Percentiles rank a stretch among this genome's conserved stretches.
phyloP scores from a whole-genome alignment of 1,140 invertebrate species.

The Heliconius himera region DNA sequence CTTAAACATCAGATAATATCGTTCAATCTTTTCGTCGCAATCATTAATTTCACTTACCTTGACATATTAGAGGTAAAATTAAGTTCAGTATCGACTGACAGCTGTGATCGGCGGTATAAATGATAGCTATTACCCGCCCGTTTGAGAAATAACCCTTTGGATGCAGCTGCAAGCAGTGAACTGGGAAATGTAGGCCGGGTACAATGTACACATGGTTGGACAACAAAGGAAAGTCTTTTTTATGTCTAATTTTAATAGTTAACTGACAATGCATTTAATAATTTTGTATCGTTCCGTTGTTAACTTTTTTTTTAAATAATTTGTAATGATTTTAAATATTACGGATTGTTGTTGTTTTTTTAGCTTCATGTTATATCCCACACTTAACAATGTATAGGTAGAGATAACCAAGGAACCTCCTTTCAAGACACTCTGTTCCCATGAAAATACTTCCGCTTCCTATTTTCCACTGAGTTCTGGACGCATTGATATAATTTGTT shows the following conservation, averaged over 20 bases:
- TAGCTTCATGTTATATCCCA: no score
- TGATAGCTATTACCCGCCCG: conserved; percentile 55
- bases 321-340: no score
- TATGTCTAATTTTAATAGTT: background rate
- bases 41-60: conserved; percentile 22
- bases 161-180: conserved; percentile 57
- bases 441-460: no score
- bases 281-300: no score
- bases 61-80: conserved; percentile 43
- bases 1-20: background rate
- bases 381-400: no score
- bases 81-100: conserved; percentile 51
- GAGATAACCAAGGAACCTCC: no score
- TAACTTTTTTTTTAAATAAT: no score
- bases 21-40: conserved; percentile 9
- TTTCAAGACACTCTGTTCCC: no score
- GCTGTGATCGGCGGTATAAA: conserved; percentile 58
- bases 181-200: conserved; percentile 43
- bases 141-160: conserved; percentile 65
- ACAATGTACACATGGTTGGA: conserved; percentile 19
- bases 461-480: no score
- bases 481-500: no score
- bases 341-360: no score
- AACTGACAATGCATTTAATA: background rate
- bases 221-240: conserved; percentile 18